Conservation (phyloP, 2,797 vertebrate species). For the Semaprochilodus insignis region DNA sequence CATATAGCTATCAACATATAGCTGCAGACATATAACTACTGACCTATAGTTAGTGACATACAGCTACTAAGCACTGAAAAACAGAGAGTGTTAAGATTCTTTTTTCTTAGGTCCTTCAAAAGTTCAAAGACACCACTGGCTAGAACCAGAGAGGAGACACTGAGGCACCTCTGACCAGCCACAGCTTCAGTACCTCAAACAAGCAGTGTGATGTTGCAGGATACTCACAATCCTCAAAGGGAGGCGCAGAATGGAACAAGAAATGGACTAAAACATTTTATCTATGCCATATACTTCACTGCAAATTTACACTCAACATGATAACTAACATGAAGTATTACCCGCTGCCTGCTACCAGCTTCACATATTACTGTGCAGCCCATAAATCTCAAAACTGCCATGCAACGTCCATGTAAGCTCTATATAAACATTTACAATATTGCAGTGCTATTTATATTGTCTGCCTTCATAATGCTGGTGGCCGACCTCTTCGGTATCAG, state of each 20-base stretch:
- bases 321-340: constrained; percentile 84
- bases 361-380: constrained; percentile 70
- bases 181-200: neutral
- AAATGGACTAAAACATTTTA: constrained; percentile 79
- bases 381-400: constrained; percentile 79
- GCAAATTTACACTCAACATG: constrained; percentile 80
- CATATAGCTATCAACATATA: too few relatives aligned
- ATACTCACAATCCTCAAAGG: constrained; percentile 36
- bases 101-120: neutral
- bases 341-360: constrained; percentile 76
- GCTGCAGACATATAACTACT: too few relatives aligned
- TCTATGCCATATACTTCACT: constrained; percentile 71
- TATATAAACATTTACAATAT: constrained; percentile 84
- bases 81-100: neutral
- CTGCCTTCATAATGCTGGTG: constrained; percentile 77
- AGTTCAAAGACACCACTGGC: neutral
- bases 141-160: neutral
- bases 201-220: neutral
- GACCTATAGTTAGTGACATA: too few relatives aligned
- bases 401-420: constrained; percentile 69
- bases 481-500: constrained; percentile 75
- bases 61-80: too few relatives aligned
- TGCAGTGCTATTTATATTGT: constrained; percentile 81
- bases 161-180: neutral
- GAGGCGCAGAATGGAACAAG: constrained; percentile 64